Evolutionary conservation across 2,888 invertebrate genomes (phyloP).

Genomic region (Trissolcus brochymenae): DNA sequence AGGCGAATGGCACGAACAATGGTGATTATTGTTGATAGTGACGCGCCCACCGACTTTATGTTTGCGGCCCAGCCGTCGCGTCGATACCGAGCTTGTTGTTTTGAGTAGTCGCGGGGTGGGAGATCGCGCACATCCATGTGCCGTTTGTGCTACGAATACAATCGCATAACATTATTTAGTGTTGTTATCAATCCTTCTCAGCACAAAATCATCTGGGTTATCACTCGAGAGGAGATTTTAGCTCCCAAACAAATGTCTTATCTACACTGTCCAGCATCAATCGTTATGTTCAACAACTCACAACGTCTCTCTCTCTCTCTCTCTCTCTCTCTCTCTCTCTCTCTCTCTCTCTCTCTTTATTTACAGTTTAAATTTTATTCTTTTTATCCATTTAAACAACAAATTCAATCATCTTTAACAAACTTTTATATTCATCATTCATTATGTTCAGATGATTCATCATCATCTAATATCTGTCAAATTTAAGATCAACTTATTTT

Average conservation of each 20-base stretch:
- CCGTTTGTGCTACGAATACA: slow-evolving; percentile 4
- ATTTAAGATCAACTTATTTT: neutral
- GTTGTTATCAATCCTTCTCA: neutral
- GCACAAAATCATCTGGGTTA: neutral
- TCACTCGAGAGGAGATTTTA: neutral
- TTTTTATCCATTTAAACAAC: no score
- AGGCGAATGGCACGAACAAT: slow-evolving; percentile 76
- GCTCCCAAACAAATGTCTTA: neutral
- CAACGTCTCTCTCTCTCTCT: no score
- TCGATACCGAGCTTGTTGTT: slow-evolving; percentile 50
- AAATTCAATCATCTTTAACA: no score
- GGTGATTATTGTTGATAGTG: slow-evolving; percentile 66
- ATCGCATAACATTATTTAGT: neutral
- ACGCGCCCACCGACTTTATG: slow-evolving; percentile 32
- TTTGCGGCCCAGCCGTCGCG: slow-evolving; percentile 37
- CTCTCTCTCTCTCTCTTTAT: no score
- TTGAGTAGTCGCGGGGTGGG: slow-evolving; percentile 21
- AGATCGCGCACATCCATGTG: slow-evolving; percentile 29
- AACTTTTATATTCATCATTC: no score
- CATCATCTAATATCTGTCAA: neutral
- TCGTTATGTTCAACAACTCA: neutral
- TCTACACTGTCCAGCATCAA: neutral
- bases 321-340: no score
- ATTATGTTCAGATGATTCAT: no score
- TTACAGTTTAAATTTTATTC: no score